phyloP scores from a whole-genome alignment of 2,888 invertebrate species.

The Pharmacophagus antenor region DNA sequence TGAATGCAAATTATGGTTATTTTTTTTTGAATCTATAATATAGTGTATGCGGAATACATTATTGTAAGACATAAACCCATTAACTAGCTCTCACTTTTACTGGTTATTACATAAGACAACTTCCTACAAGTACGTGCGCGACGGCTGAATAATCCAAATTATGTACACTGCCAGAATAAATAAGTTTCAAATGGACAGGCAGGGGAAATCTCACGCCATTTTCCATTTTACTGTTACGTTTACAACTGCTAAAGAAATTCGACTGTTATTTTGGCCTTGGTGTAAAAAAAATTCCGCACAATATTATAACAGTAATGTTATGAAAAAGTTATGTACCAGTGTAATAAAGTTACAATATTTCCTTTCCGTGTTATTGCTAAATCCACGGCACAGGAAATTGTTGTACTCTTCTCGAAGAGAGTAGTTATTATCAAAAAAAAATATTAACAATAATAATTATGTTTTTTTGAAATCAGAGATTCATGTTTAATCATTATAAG shows the following conservation, averaged over 20 bases:
- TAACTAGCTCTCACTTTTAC: slow-evolving; percentile 11
- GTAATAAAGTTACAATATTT: no score
- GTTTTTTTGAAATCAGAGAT: no score
- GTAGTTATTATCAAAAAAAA: no score
- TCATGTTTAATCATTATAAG: not conserved
- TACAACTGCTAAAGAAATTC: not conserved
- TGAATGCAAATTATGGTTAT: not conserved
- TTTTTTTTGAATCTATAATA: no score
- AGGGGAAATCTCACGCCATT: not conserved
- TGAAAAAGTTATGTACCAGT: no score
- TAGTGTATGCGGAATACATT: slow-evolving; percentile 14
- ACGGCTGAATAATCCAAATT: not conserved
- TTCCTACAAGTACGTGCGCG: slow-evolving; percentile 11
- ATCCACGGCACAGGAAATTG: no score
- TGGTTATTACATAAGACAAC: slow-evolving; percentile 8
- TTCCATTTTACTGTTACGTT: not conserved
- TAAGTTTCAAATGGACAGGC: not conserved
- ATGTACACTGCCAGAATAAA: slow-evolving; percentile 7
- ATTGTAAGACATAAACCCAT: slow-evolving; percentile 14
- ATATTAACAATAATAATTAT: no score
- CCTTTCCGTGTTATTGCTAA: no score
- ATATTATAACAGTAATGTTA: no score
- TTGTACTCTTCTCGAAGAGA: no score
- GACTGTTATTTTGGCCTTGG: not conserved
- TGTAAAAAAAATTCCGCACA: not conserved